A percentile compares a stretch with the other conserved stretches of the same genome.
Conservation (phyloP, 2,113 vertebrate species). For the Dasypus novemcinctus region DNA sequence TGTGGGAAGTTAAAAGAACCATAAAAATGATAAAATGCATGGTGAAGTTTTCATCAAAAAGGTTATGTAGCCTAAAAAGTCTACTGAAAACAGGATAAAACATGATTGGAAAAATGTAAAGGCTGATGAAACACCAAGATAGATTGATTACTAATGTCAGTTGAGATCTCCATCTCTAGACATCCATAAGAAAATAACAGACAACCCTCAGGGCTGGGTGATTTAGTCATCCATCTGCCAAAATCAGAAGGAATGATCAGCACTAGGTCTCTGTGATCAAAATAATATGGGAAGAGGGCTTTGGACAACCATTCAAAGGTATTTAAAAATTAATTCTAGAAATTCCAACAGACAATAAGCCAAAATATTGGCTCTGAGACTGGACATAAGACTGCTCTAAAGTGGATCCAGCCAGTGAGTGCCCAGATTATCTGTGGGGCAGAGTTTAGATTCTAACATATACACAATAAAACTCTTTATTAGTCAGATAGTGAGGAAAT, state of each 20-base stretch:
- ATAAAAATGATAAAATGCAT: background rate
- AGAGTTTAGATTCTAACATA: background rate
- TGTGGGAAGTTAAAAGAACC: background rate
- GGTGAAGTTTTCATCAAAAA: background rate
- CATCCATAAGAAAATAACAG: background rate
- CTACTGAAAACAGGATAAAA: constrained; percentile 4
- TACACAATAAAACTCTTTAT: constrained; percentile 44
- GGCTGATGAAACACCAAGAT: constrained; percentile 15
- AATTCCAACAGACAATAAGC: background rate
- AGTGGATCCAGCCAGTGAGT: background rate
- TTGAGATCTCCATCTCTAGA: background rate
- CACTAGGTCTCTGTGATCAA: background rate
- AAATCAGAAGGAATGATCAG: background rate
- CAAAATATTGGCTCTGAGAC: background rate
- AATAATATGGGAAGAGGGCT: background rate
- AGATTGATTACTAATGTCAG: constrained; percentile 1
- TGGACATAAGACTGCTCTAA: background rate
- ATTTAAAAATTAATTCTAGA: constrained; percentile 10
- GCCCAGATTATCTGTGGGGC: background rate
- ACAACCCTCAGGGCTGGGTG: background rate
- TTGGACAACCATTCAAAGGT: background rate
- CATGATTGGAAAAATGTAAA: background rate
- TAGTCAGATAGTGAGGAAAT: constrained; percentile 67
- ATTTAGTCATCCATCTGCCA: background rate
- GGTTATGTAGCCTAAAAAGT: background rate